Percentiles rank a stretch among this genome's conserved stretches.
phyloP scores from a whole-genome alignment of 35 echinoderm and acorn worm species.

The Holothuria glaberrima region DNA sequence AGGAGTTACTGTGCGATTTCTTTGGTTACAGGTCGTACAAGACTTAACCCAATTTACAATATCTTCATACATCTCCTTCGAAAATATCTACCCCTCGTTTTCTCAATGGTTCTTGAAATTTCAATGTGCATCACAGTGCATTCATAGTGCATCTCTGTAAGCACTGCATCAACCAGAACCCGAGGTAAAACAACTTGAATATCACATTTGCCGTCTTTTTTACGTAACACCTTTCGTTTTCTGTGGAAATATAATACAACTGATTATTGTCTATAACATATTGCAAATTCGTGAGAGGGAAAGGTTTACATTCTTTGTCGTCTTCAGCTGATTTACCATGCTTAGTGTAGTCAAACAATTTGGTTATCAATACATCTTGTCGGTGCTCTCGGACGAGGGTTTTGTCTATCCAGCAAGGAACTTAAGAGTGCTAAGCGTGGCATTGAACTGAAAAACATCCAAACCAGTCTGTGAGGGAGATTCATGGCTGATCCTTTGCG shows the following conservation, averaged over 20 bases:
- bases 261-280: constrained; percentile 43
- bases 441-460: too few relatives aligned
- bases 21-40: too few relatives aligned
- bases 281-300: constrained; percentile 18
- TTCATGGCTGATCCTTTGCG: constrained; percentile 15
- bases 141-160: constrained; percentile 53
- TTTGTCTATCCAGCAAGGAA: too few relatives aligned
- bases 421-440: too few relatives aligned
- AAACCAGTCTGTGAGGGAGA: neutral
- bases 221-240: constrained; percentile 13
- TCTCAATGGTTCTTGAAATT: constrained; percentile 63
- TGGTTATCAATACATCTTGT: neutral
- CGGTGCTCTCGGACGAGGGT: neutral
- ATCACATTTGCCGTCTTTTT: constrained; percentile 4
- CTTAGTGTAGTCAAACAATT: neutral
- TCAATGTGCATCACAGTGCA: constrained; percentile 58
- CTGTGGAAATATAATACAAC: constrained; percentile 65
- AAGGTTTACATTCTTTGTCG: neutral
- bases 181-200: constrained; percentile 53
- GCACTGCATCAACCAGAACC: neutral
- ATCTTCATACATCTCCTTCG: too few relatives aligned
- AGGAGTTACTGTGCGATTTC: constrained; percentile 41
- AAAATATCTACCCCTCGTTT: constrained; percentile 50
- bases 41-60: too few relatives aligned
- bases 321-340: constrained; percentile 1